These are phyloP conservation scores for Oscheius onirici DNA, from an alignment of 2,888 invertebrate genomes.

Conservation along the genomic window DNA sequence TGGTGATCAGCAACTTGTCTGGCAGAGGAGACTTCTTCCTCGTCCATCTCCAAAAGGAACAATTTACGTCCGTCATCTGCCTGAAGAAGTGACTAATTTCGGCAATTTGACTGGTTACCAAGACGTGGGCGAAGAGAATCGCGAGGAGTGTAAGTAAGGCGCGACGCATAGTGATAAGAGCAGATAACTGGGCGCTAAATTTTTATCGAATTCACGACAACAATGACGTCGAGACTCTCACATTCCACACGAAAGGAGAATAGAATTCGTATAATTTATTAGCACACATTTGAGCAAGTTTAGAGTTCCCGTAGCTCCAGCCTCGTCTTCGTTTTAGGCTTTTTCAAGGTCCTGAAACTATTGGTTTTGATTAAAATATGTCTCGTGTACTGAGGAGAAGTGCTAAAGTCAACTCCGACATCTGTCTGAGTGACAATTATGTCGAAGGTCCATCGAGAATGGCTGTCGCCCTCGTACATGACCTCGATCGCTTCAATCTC, in stretches of 20 bases:
- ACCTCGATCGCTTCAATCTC: constrained; percentile 32
- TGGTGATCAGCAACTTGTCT: constrained; percentile 9
- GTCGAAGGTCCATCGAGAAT: constrained; percentile 22
- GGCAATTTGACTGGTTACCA: neutral
- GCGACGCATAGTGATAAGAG: constrained; percentile 28
- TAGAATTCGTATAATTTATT: neutral
- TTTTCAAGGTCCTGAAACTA: constrained; percentile 21
- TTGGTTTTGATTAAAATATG: neutral
- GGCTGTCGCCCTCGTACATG: constrained; percentile 11
- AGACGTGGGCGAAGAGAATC: neutral
- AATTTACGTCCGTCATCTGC: neutral
- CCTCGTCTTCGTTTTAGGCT: neutral
- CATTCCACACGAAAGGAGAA: no score
- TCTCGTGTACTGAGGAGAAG: neutral
- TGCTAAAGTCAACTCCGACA: constrained; percentile 15
- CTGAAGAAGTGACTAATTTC: neutral
- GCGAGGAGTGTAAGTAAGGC: constrained; percentile 20
- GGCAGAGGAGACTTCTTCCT: constrained; percentile 7
- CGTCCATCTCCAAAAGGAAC: constrained; percentile 13
- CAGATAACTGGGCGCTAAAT: constrained; percentile 14
- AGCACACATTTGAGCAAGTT: constrained; percentile 10
- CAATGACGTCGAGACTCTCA: neutral
- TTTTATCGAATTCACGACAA: constrained; percentile 13
- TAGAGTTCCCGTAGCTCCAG: constrained; percentile 22
- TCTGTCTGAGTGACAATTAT: constrained; percentile 19